Base-by-base conservation (phyloP, 2,113 vertebrate genomes). In the Sapayoa aenigma region DNA sequence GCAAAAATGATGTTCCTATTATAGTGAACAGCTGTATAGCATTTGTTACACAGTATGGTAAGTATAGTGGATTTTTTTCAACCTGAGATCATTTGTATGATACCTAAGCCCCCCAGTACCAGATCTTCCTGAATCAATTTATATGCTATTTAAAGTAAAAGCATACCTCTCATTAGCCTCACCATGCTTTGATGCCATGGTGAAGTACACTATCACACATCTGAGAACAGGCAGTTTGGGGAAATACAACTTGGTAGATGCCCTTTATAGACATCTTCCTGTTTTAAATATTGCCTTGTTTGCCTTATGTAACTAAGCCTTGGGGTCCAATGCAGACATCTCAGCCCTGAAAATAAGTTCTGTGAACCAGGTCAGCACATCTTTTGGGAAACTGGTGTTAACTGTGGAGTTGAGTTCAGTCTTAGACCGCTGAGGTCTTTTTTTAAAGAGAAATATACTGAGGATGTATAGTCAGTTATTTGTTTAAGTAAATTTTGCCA, bases 1-100 rank as follows among this genome's bases (percentile, higher is more conserved):
- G 98, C 96, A 99, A 98, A 98, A 99, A 99, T 31, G 98, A 99
- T 65, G 97, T 99, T 81, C 99, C 99, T 52, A 99, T 99, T 95
- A 98, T 99, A 31, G 97, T 99, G 73, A 99, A 99, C 98, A 99
- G 99, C 98, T 99, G 99, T 97, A 98, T 99, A 92, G 98, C 99
- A 52, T 99, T 99, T 97, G 99, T 99, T 98, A 99, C 99, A 28
- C 99, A 99, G 97, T 99, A 99, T 85, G 99, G 99, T 99, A 97
- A 98, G 98, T 96, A 91, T 58, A 92, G 84, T 65, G 33, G 74
- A 68, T 86, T 97, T 95, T 95, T 80, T 95, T 97, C 87, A 96
- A 71, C 69, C 37, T 59, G 46, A 77, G 73, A 69, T 92, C 39
- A 49, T 81, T 93, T 77, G 23, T 85, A 20, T 73, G 77, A 69